Percentiles rank a stretch among this genome's conserved stretches.
These are phyloP conservation scores for Oreotrochilus melanogaster DNA, from an alignment of 2,113 vertebrate genomes.

Conservation along the genomic window DNA sequence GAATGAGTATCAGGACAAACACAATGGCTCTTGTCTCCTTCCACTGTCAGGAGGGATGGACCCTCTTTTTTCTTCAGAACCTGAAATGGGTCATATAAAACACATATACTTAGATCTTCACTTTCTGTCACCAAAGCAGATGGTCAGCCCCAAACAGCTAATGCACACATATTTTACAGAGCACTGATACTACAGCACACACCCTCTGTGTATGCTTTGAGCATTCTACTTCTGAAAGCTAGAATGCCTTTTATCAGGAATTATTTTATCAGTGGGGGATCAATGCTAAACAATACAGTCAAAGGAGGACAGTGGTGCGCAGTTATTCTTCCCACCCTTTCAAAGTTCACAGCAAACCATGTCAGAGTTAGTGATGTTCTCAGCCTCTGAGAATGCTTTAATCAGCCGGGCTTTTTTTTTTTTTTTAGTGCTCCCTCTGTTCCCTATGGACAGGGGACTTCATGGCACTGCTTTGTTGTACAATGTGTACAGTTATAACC, in stretches of 20 bases:
- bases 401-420: background rate
- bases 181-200: background rate
- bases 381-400: slow-evolving; percentile 16
- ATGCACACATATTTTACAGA: background rate
- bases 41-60: background rate
- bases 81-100: background rate
- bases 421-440: background rate
- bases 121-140: background rate
- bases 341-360: background rate
- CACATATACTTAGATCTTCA: background rate
- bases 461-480: background rate
- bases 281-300: background rate
- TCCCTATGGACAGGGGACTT: background rate
- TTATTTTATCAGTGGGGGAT: background rate
- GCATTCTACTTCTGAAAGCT: background rate
- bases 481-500: slow-evolving; percentile 3
- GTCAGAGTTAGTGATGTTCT: background rate
- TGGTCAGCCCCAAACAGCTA: background rate
- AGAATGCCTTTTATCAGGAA: background rate
- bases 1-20: background rate
- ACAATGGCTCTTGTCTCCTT: background rate
- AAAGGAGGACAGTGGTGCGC: background rate
- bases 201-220: background rate
- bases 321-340: background rate
- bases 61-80: background rate